Base-by-base conservation (phyloP, 2,888 invertebrate species). In the Choreutis nemorana region DNA sequence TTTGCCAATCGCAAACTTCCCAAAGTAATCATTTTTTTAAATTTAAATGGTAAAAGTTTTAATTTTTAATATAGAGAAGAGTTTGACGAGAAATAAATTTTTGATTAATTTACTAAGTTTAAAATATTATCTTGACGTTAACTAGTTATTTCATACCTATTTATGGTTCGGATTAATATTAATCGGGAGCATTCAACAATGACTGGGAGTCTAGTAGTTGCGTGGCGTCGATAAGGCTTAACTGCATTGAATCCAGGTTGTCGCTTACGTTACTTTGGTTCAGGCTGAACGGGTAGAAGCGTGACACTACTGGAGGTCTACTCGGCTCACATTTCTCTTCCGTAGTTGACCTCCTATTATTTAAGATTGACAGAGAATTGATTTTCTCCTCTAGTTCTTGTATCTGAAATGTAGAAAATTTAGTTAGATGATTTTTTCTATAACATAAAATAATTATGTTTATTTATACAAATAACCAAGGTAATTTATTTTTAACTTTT, bases 121-220 rank as follows among this genome's bases (percentile, higher is more conserved):
- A n/a, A n/a, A n/a, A n/a, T n/a, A n/a, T n/a, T n/a, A n/a, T n/a
- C n/a, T n/a, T n/a, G n/a, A n/a, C n/a, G n/a, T n/a, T n/a, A n/a
- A n/a, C n/a, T n/a, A n/a, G n/a, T n/a, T n/a, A n/a, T n/a, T n/a
- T n/a, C n/a, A n/a, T n/a, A n/a, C n/a, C n/a, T n/a, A n/a, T n/a
- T n/a, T n/a, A n/a, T n/a, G n/a, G n/a, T n/a, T n/a, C n/a, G n/a
- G n/a, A n/a, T n/a, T n/a, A n/a, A n/a, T n/a, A 14, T 81, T 82
- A 87, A 51, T 88, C 87, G 7, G 86, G 84, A 25, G 85, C 86
- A 44, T 87, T 88, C 26, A 87, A 68, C 29, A 88, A 66, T 11
- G 87, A 87, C 52, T 87, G 87, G 3, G 88, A 83, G 58, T 89
- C 89, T 33, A 87, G 61, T 29, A 85, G 73, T 40, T 82, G 84